Percentiles rank a stretch among this genome's conserved stretches.
Conservation (phyloP, 2,113 vertebrate genomes). For the Elgaria multicarinata region DNA sequence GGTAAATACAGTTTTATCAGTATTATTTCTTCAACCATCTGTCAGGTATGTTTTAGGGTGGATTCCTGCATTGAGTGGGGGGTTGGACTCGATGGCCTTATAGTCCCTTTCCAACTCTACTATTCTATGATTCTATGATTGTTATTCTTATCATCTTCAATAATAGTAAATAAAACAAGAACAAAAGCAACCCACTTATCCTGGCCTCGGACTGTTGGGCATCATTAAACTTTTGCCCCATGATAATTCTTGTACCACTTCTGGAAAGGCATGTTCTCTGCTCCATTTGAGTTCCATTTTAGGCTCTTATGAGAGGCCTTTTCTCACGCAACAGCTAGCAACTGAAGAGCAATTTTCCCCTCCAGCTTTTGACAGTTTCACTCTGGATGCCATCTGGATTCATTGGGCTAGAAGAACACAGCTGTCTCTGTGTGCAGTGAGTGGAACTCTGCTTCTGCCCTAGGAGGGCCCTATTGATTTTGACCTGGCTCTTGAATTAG, state of each 20-base stretch:
- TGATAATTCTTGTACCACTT: neutral
- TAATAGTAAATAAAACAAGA: no score
- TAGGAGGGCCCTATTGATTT: slow-evolving; percentile 37
- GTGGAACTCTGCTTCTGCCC: slow-evolving; percentile 14
- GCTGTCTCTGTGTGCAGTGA: slow-evolving; percentile 10
- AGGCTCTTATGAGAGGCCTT: slow-evolving; percentile 30
- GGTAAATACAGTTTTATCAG: neutral
- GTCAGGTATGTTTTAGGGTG: no score
- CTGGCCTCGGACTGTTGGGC: slow-evolving; percentile 1
- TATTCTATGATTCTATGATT: no score
- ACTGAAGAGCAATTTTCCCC: slow-evolving; percentile 53
- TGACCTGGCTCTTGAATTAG: slow-evolving; percentile 40
- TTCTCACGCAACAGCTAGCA: slow-evolving; percentile 43
- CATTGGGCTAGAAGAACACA: slow-evolving; percentile 42
- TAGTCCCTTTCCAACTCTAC: no score
- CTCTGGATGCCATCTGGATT: slow-evolving; percentile 39
- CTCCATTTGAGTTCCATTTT: slow-evolving; percentile 42
- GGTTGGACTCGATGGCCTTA: no score
- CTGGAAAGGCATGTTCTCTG: slow-evolving; percentile 9
- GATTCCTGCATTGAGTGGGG: no score
- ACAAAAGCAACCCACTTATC: neutral
- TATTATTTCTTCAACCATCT: no score
- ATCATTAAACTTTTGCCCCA: slow-evolving; percentile 8
- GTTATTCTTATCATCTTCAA: no score
- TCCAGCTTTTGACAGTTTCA: slow-evolving; percentile 45